phyloP scores from a whole-genome alignment of 2,888 invertebrate genomes.

The Xestobium rufovillosum region DNA sequence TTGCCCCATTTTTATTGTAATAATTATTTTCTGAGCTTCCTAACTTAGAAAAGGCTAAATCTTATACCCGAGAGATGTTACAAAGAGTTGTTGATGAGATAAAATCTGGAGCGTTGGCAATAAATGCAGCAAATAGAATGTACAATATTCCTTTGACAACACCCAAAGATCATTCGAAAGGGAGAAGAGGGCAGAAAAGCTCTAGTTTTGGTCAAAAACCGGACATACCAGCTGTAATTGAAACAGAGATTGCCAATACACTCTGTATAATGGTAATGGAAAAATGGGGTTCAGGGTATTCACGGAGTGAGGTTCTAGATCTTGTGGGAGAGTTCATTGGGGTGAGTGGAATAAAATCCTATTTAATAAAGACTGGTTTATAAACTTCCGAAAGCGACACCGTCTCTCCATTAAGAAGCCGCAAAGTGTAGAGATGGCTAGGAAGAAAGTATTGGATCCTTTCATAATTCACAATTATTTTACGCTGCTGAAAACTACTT shows the following conservation, averaged over 20 bases:
- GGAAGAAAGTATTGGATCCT: too few relatives aligned
- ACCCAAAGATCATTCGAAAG: constrained; percentile 1
- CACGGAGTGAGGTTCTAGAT: constrained; percentile 1
- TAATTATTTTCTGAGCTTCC: too few relatives aligned
- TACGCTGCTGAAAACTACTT: too few relatives aligned
- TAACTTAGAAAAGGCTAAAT: too few relatives aligned
- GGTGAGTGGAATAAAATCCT: too few relatives aligned
- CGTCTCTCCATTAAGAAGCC: constrained; percentile 2
- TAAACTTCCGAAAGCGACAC: not conserved
- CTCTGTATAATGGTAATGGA: constrained; percentile 2
- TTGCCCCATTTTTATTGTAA: too few relatives aligned
- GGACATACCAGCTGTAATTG: not conserved
- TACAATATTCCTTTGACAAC: constrained; percentile 2
- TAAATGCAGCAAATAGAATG: constrained; percentile 1
- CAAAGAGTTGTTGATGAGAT: not conserved
- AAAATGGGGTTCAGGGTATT: constrained; percentile 1
- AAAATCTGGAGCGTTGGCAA: constrained; percentile 4
- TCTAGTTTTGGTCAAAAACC: constrained; percentile 4
- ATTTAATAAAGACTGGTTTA: constrained; percentile 1
- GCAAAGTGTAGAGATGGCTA: too few relatives aligned
- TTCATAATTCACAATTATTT: too few relatives aligned
- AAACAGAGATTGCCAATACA: constrained; percentile 1
- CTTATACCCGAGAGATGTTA: not conserved
- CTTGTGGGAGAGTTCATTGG: not conserved
- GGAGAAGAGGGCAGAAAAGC: constrained; percentile 3